A percentile compares a stretch with the other conserved stretches of the same genome.
Conservation (phyloP, 2,888 invertebrate genomes). For the Caenorhabditis japonica region DNA sequence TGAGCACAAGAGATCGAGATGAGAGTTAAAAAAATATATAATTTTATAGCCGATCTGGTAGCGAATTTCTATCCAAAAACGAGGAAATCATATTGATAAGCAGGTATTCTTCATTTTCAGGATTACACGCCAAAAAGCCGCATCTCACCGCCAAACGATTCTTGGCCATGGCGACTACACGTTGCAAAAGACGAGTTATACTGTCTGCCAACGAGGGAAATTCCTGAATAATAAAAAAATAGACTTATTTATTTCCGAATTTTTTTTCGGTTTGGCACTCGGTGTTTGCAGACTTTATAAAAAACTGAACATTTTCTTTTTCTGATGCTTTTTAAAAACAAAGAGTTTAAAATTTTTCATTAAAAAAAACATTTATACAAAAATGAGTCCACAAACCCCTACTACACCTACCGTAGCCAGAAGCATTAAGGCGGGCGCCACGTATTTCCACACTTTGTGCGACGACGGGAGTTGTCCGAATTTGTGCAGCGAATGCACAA, state of each 20-base stretch:
- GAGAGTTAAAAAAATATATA: background rate
- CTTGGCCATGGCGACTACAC: conserved; percentile 29
- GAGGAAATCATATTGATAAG: conserved; percentile 21
- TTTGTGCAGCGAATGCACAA: conserved; percentile 54
- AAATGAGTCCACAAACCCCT: no score
- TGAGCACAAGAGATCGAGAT: no score
- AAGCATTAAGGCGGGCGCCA: conserved; percentile 39
- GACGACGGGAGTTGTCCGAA: conserved; percentile 39
- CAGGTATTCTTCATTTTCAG: conserved; percentile 28
- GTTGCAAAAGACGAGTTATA: conserved; percentile 32
- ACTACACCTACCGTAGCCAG: conserved; percentile 28
- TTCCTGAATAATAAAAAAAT: conserved; percentile 32
- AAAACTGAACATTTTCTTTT: no score
- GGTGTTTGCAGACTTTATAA: no score
- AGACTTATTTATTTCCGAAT: background rate
- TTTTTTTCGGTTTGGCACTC: background rate
- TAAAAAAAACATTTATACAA: no score
- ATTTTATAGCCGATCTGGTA: background rate
- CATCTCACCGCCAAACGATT: conserved; percentile 31
- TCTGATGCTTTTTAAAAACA: no score
- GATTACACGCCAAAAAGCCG: conserved; percentile 36
- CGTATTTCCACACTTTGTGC: conserved; percentile 47
- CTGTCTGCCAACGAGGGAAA: conserved; percentile 47
- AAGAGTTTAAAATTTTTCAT: no score
- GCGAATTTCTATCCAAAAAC: conserved; percentile 27